phyloP scores from a whole-genome alignment of 2,797 vertebrate species.

The Danio aesculapii region DNA sequence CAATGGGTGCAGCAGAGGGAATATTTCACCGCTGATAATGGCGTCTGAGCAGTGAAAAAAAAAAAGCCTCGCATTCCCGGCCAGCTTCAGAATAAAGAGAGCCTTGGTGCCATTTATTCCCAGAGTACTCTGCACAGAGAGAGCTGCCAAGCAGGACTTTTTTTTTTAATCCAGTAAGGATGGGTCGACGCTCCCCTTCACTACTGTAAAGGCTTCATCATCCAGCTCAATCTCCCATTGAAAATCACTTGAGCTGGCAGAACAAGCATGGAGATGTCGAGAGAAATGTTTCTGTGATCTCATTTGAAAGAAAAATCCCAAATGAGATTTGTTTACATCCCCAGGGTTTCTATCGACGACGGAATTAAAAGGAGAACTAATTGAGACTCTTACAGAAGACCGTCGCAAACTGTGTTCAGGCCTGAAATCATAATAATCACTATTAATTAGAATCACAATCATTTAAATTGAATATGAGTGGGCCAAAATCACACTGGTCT shows the following conservation, averaged over 20 bases:
- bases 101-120: slow-evolving; percentile 80
- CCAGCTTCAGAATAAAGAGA: slow-evolving; percentile 82
- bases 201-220: slow-evolving; percentile 34
- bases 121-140: slow-evolving; percentile 80
- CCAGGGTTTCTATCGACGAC: not conserved
- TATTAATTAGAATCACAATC: too few relatives aligned
- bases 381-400: too few relatives aligned
- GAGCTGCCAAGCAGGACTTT: slow-evolving; percentile 76
- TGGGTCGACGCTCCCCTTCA: slow-evolving; percentile 55
- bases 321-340: not conserved
- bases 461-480: too few relatives aligned
- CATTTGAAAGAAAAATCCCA: not conserved
- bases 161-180: slow-evolving; percentile 21
- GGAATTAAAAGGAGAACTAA: too few relatives aligned
- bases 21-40: slow-evolving; percentile 79
- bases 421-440: too few relatives aligned
- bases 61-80: slow-evolving; percentile 82
- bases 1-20: slow-evolving; percentile 80
- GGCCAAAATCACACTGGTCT: too few relatives aligned
- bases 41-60: slow-evolving; percentile 69
- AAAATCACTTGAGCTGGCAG: slow-evolving; percentile 24
- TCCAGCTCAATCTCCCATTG: slow-evolving; percentile 69
- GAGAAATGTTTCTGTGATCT: slow-evolving; percentile 2
- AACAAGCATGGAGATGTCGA: slow-evolving; percentile 1
- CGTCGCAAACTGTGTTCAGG: too few relatives aligned